A percentile compares a stretch with the other conserved stretches of the same genome.
Evolutionary conservation across 2,797 vertebrate genomes (phyloP).

Genomic region (Microhierax caerulescens): DNA sequence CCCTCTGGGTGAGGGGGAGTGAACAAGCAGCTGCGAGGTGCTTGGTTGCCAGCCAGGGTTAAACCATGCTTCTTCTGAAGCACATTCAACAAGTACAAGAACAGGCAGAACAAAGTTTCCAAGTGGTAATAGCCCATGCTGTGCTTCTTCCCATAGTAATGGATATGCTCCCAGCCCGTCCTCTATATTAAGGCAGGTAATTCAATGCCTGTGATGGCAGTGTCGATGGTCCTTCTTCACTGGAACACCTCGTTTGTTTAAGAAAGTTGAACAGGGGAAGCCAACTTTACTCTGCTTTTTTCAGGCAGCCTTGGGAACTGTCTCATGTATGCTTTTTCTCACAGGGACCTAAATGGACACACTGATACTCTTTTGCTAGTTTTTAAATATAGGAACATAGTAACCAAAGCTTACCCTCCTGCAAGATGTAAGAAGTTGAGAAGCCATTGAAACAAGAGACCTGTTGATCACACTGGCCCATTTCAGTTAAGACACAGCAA

Average conservation of each 20-base stretch:
- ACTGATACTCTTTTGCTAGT: neutral
- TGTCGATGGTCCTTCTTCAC: fast-evolving
- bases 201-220: neutral
- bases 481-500: neutral
- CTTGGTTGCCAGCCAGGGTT: too few relatives aligned
- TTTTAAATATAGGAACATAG: neutral
- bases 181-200: neutral
- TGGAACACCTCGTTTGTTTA: neutral
- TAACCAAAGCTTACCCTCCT: neutral
- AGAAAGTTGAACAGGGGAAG: neutral
- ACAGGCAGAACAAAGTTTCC: neutral
- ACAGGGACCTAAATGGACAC: neutral
- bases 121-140: neutral
- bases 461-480: neutral
- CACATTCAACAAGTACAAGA: neutral
- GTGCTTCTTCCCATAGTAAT: neutral
- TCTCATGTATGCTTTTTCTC: neutral
- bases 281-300: neutral
- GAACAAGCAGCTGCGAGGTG: too few relatives aligned
- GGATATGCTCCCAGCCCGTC: neutral
- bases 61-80: neutral
- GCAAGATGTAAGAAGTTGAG: neutral
- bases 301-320: neutral
- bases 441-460: neutral
- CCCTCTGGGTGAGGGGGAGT: too few relatives aligned